These are phyloP conservation scores for Pseudomyrmex concolor DNA, from an alignment of 1,140 invertebrate species.

Conservation along the genomic window DNA sequence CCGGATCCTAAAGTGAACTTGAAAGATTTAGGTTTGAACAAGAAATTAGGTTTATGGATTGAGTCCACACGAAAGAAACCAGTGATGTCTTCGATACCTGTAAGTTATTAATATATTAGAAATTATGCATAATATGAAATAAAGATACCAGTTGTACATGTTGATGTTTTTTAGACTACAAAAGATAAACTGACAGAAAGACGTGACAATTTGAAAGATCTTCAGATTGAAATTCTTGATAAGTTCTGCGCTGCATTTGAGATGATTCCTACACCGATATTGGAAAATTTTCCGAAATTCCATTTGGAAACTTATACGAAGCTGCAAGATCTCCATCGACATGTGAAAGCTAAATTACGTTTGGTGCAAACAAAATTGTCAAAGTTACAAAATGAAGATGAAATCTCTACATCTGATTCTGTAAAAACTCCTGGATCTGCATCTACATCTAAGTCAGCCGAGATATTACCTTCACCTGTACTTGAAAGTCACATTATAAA, in stretches of 20 bases:
- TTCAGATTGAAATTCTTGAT: conserved; percentile 78
- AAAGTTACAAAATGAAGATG: conserved; percentile 38
- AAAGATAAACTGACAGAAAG: conserved; percentile 72
- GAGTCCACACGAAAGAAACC: conserved; percentile 60
- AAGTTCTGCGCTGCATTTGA: conserved; percentile 75
- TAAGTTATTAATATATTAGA: conserved; percentile 56
- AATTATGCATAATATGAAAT: conserved; percentile 13
- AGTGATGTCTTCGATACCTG: conserved; percentile 65
- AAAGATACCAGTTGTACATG: not conserved
- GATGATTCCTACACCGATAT: conserved; percentile 77
- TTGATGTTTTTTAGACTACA: conserved; percentile 64
- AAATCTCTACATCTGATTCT: conserved; percentile 15
- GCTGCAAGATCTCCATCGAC: conserved; percentile 77
- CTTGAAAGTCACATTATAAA: not conserved
- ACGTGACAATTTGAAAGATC: conserved; percentile 68
- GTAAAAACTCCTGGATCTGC: not conserved
- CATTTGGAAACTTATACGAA: conserved; percentile 70
- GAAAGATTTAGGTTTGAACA: conserved; percentile 73
- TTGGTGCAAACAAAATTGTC: conserved; percentile 72
- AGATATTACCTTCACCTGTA: not conserved
- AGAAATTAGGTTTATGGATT: conserved; percentile 74
- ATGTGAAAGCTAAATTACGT: conserved; percentile 78
- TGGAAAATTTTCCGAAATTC: conserved; percentile 80
- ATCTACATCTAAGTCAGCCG: not conserved
- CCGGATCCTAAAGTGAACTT: conserved; percentile 69